Evolutionary conservation across 2,888 invertebrate genomes (phyloP), one percentile per base, ranked within the genome.

Genomic region (Miltochrista miniata): DNA sequence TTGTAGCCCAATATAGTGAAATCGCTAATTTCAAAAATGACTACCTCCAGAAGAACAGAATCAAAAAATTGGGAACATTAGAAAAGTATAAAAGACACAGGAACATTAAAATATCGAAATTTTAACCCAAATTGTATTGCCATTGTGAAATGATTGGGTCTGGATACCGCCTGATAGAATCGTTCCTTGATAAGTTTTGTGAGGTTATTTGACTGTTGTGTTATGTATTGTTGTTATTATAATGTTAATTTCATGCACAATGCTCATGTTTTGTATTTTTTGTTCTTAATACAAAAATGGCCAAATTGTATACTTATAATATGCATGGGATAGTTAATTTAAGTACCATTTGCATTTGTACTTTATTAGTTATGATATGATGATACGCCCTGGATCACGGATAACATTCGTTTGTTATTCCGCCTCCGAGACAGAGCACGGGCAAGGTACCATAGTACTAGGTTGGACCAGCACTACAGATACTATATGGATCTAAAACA

Each of bases 81-180:
- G 87, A 88, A 61, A 66, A 74, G 49, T 85, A 80, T 59, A 89
- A 85, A 72, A 79, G 70, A 56, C 81, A 81, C 39, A 82, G 85
- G 53, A 83, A 69, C 59, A 64, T 75, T 29, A 89, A 87, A 69
- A 56, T 90, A 59, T 77, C 87, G 0, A 91, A 90, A 74, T 91
- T 87, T 74, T 91, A 79, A 73, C 29, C 2, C 18, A 4, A 24
- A 24, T 24, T 41, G 45, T 12, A 11, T 8, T 46, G 24, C 9
- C 33, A 36, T n/a, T 9, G 14, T 43, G 46, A 45, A 48, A 18
- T 39, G 45, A 41, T 33, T 51, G 18, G 51, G 45, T 57, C 46
- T 45, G 48, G 30, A 51, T 47, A 66, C 74, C 69, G 70, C 72
- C 74, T 74, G 54, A 56, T 52, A 40, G 51, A 50, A 47, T 60